These are phyloP conservation scores for Silurus aristotelis DNA, from an alignment of 2,797 vertebrate genomes.

Conservation along the genomic window DNA sequence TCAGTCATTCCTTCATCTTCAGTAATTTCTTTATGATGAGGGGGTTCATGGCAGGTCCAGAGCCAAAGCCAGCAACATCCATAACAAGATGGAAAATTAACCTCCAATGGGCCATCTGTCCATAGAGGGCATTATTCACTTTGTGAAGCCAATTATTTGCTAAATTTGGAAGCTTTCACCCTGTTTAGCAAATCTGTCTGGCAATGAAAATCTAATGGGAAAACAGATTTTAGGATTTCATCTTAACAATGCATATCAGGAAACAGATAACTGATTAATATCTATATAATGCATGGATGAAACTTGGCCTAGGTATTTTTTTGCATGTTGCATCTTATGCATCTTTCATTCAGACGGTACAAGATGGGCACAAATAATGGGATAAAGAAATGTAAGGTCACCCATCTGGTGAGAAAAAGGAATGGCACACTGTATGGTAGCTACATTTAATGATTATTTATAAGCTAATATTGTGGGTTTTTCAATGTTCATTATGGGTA, in stretches of 20 bases:
- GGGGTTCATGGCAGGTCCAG: neutral
- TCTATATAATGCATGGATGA: neutral
- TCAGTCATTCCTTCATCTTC: neutral
- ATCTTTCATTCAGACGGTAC: conserved; percentile 22
- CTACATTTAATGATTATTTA: conserved; percentile 12
- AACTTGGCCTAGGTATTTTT: neutral
- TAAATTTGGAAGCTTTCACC: neutral
- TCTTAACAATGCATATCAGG: neutral
- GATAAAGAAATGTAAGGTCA: conserved; percentile 7
- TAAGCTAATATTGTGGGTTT: neutral
- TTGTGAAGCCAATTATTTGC: conserved; percentile 2
- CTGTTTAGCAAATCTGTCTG: neutral
- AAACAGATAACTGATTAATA: conserved; percentile 12
- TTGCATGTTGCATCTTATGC: conserved; percentile 8
- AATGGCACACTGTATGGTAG: neutral
- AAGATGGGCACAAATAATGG: conserved; percentile 24
- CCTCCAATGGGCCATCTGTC: neutral
- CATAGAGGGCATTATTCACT: neutral
- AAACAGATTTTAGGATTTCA: conserved; percentile 1
- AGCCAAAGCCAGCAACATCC: neutral
- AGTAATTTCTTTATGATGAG: neutral
- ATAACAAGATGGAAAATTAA: neutral
- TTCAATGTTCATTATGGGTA: neutral
- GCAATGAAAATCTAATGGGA: neutral
- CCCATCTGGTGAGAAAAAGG: conserved; percentile 1